Conservation (phyloP, 2,113 vertebrate genomes). For the Seriola dumerili region DNA sequence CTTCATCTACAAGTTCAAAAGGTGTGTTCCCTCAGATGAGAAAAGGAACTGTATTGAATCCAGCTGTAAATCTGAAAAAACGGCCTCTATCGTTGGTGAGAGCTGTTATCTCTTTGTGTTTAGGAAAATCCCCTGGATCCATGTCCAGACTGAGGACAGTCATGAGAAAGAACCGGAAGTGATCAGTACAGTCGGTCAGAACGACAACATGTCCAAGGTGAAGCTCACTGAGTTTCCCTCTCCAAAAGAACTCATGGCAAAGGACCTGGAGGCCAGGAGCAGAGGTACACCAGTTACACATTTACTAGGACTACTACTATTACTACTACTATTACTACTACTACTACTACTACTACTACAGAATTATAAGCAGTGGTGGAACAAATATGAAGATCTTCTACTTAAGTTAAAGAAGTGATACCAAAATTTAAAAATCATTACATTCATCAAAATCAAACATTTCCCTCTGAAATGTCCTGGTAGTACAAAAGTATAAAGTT, state of each 20-base stretch:
- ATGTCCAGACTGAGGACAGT: constrained; percentile 94
- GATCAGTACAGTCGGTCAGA: constrained; percentile 95
- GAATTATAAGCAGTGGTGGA: neutral
- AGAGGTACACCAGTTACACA: constrained; percentile 84
- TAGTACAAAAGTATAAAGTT: neutral
- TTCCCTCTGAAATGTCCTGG: too few relatives aligned
- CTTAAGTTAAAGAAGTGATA: neutral
- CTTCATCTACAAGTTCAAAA: constrained; percentile 99
- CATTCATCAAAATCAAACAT: neutral
- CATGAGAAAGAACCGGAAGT: constrained; percentile 96
- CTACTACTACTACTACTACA: neutral
- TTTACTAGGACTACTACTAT: neutral
- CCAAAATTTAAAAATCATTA: neutral
- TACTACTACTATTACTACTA: neutral
- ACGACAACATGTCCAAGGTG: constrained; percentile 91
- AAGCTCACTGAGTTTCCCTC: constrained; percentile 92
- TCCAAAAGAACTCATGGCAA: constrained; percentile 91
- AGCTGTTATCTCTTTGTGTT: neutral
- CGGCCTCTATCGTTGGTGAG: neutral
- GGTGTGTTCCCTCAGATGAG: constrained; percentile 77
- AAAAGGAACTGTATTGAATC: neutral
- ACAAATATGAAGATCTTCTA: neutral
- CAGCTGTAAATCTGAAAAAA: neutral
- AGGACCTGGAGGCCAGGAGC: constrained; percentile 90
- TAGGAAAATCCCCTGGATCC: constrained; percentile 98